phyloP scores from a whole-genome alignment of 2,113 vertebrate genomes.

The Pungitius pungitius region DNA sequence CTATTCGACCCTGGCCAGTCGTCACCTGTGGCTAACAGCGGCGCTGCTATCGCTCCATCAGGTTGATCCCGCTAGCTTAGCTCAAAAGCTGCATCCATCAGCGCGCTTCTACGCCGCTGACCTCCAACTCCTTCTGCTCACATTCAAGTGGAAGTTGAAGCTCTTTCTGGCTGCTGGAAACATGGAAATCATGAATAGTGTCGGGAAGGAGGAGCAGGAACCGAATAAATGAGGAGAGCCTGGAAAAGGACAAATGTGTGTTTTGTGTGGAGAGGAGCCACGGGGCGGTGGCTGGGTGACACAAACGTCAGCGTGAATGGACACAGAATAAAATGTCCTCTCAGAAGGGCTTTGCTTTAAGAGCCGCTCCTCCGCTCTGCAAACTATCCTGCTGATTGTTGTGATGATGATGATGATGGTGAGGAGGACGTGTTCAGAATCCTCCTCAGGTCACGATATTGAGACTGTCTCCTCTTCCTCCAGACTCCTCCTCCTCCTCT shows the following conservation, averaged over 20 bases:
- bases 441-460: too few relatives aligned
- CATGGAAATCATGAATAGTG: constrained; percentile 28
- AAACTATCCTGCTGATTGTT: too few relatives aligned
- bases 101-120: background rate
- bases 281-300: too few relatives aligned
- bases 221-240: constrained; percentile 41
- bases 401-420: too few relatives aligned
- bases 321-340: too few relatives aligned
- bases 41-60: constrained; percentile 44
- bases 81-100: constrained; percentile 59
- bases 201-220: constrained; percentile 6
- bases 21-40: constrained; percentile 67
- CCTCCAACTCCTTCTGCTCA: background rate
- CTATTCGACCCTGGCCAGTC: constrained; percentile 72
- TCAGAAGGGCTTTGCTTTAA: too few relatives aligned
- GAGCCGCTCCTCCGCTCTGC: too few relatives aligned
- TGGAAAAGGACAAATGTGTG: constrained; percentile 45
- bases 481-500: too few relatives aligned
- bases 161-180: background rate
- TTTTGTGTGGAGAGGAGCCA: constrained; percentile 7
- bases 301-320: too few relatives aligned
- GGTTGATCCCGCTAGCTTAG: constrained; percentile 66
- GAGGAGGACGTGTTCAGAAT: too few relatives aligned
- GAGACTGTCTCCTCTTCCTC: too few relatives aligned
- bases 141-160: background rate